Evolutionary conservation across 2,113 vertebrate genomes (phyloP).

Genomic region (Apistogramma diplotaenia): DNA sequence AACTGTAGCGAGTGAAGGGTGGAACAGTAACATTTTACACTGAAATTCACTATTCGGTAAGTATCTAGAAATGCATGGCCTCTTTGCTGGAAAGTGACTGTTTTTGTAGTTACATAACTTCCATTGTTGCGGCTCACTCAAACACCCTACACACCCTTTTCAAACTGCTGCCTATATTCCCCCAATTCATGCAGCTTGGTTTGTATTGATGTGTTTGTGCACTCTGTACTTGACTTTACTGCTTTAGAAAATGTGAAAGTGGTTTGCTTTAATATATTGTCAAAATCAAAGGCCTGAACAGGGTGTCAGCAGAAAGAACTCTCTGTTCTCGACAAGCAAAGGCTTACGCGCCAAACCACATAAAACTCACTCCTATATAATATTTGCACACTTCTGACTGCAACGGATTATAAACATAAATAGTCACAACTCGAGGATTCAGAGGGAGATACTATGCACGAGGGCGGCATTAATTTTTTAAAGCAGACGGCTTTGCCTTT

Average conservation of each 20-base stretch:
- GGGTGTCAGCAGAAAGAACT: constrained; percentile 2
- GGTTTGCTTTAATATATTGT: background rate
- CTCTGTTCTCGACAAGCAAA: constrained; percentile 1
- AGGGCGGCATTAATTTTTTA: background rate
- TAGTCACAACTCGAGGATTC: background rate
- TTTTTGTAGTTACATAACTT: background rate
- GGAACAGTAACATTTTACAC: background rate
- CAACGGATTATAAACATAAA: background rate
- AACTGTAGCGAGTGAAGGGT: background rate
- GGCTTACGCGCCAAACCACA: constrained; percentile 41
- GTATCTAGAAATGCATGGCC: background rate
- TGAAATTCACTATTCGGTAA: constrained; percentile 1
- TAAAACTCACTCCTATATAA: background rate
- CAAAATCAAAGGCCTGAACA: constrained; percentile 24
- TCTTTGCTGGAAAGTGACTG: background rate
- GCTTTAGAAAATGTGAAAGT: constrained; percentile 24
- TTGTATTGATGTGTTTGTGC: background rate
- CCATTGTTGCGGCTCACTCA: background rate
- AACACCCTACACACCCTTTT: background rate
- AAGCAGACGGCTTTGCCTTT: background rate
- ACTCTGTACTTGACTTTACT: background rate
- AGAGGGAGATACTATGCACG: background rate
- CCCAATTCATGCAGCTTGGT: background rate
- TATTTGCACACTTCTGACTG: background rate
- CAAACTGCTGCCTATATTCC: background rate